Percentiles rank a stretch among this genome's conserved stretches.
These are phyloP conservation scores for Cosmia trapezina DNA, from an alignment of 2,888 invertebrate species.

Conservation along the genomic window DNA sequence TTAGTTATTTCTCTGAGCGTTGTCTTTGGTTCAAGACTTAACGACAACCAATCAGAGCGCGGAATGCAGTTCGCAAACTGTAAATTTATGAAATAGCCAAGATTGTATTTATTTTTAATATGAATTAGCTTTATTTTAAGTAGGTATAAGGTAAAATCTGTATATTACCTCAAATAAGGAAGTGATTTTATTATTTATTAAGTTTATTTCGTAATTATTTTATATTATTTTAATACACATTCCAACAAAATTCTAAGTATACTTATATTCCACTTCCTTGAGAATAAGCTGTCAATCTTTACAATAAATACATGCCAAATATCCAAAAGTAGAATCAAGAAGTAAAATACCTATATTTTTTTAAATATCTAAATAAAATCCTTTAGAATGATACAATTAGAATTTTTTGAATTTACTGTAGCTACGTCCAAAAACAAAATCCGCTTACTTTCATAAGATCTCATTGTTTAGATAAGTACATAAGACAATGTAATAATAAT, in stretches of 20 bases:
- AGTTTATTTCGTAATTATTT: neutral
- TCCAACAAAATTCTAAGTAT: slow-evolving; percentile 6
- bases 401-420: neutral
- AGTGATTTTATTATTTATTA: slow-evolving; percentile 18
- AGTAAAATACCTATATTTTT: slow-evolving; percentile 49
- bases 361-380: neutral
- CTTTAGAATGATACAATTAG: neutral
- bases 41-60: neutral
- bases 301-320: slow-evolving; percentile 52
- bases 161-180: slow-evolving; percentile 24
- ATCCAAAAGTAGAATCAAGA: slow-evolving; percentile 10
- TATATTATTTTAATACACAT: neutral
- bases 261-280: neutral
- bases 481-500: neutral
- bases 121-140: slow-evolving; percentile 1
- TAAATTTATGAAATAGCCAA: neutral
- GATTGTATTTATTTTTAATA: slow-evolving; percentile 28
- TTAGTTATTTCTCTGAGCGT: neutral
- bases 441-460: neutral
- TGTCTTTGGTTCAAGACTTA: neutral
- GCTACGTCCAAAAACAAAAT: neutral
- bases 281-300: slow-evolving; percentile 18
- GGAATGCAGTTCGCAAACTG: neutral
- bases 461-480: slow-evolving; percentile 8
- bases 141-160: neutral